These are phyloP conservation scores for Lepidonotus clava DNA, from an alignment of 2,888 invertebrate species.

Conservation along the genomic window DNA sequence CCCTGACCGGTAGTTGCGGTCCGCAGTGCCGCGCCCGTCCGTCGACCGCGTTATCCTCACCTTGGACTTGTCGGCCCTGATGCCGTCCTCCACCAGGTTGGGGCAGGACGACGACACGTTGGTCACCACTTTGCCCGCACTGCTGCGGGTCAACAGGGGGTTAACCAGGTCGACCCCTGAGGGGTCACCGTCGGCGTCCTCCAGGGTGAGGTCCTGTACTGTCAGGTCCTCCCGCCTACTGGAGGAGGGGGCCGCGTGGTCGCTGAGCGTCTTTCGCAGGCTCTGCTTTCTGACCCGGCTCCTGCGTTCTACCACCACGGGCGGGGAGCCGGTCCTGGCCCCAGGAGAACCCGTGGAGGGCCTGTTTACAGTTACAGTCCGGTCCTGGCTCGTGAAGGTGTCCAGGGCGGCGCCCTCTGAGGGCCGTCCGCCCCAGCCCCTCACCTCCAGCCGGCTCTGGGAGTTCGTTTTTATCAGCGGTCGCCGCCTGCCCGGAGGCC, in stretches of 20 bases:
- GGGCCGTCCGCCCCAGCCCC: neutral
- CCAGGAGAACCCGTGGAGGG: neutral
- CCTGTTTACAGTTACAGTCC: neutral
- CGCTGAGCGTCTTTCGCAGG: slow-evolving; percentile 22
- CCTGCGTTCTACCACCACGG: too few relatives aligned
- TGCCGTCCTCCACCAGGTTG: slow-evolving; percentile 16
- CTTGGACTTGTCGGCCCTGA: neutral
- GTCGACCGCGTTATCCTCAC: neutral
- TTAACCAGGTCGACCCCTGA: neutral
- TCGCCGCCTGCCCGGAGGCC: neutral
- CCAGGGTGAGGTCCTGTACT: neutral
- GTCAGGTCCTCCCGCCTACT: neutral
- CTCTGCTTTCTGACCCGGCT: neutral
- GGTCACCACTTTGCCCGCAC: neutral
- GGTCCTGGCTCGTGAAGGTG: neutral
- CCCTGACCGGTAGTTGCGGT: neutral
- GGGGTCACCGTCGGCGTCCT: neutral
- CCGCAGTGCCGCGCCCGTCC: neutral
- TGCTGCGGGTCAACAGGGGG: neutral
- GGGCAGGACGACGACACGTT: slow-evolving; percentile 49
- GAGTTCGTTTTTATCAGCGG: neutral
- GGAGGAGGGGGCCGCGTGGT: neutral
- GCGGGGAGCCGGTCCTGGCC: neutral
- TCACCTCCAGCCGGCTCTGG: neutral
- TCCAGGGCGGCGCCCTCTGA: neutral